These are phyloP conservation scores for Urophycis tenuis DNA, from an alignment of 2,797 vertebrate genomes.

Conservation along the genomic window DNA sequence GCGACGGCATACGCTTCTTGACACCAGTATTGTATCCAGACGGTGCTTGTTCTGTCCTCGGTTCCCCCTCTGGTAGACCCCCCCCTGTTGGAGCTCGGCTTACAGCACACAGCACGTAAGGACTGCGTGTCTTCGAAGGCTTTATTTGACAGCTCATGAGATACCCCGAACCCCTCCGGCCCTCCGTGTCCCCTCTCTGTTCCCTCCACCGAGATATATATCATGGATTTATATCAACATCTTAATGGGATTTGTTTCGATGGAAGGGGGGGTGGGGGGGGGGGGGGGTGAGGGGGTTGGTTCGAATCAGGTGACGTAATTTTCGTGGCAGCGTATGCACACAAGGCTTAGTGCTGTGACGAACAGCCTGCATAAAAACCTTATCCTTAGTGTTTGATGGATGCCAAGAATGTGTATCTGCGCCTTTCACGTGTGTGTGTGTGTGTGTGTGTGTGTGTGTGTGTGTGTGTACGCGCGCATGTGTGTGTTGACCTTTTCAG, in stretches of 20 bases:
- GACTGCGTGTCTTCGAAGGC: background rate
- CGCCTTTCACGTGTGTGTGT: background rate
- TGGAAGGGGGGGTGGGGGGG: background rate
- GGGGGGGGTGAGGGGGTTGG: too few relatives aligned
- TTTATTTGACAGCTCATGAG: background rate
- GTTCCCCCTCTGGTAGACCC: slow-evolving; percentile 25
- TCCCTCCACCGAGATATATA: background rate
- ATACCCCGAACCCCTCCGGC: background rate
- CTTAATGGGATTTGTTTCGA: background rate
- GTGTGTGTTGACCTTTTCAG: background rate
- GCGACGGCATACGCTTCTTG: slow-evolving; percentile 8
- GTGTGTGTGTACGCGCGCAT: background rate
- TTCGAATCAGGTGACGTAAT: background rate
- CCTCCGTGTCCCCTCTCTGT: background rate
- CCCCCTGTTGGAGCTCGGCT: background rate
- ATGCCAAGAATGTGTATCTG: background rate
- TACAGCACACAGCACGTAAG: background rate
- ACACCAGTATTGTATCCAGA: slow-evolving; percentile 26
- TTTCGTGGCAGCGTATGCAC: background rate
- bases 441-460: slow-evolving; percentile 2
- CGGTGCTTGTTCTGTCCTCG: slow-evolving; percentile 33
- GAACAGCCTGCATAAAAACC: background rate
- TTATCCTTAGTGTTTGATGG: background rate
- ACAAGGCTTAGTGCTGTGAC: background rate
- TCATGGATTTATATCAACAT: background rate